Percentiles rank a stretch among this genome's conserved stretches.
Evolutionary conservation across 2,888 invertebrate genomes (phyloP).

Genomic region (Idaea dimidiata): DNA sequence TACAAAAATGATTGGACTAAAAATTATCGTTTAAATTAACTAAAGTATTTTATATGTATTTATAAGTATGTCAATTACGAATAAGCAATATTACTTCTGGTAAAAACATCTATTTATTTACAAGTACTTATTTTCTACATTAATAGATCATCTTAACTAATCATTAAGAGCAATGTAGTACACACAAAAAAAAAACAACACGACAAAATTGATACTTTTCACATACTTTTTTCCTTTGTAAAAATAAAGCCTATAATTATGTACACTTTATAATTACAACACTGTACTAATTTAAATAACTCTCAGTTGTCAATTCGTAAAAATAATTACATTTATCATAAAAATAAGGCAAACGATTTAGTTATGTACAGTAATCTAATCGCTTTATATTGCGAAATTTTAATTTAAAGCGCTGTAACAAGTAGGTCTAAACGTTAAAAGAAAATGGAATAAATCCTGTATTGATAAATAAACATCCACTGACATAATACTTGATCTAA

Average conservation of each 20-base stretch:
- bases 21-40: not conserved
- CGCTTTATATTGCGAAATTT: not conserved
- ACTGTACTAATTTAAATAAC: conserved; percentile 1
- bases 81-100: not conserved
- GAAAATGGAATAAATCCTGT: too few species aligned
- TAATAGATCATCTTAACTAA: not conserved
- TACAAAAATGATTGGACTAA: not conserved
- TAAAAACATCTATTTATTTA: conserved; percentile 2
- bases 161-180: not conserved
- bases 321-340: conserved; percentile 2
- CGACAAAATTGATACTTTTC: conserved; percentile 8
- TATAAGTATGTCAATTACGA: not conserved
- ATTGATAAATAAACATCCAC: too few species aligned
- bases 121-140: not conserved
- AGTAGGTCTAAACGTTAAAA: too few species aligned
- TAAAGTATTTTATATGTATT: not conserved
- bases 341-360: not conserved
- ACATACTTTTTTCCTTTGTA: conserved; percentile 20
- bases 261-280: conserved; percentile 8
- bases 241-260: conserved; percentile 16
- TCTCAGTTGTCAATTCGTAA: conserved; percentile 19
- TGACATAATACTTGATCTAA: too few species aligned
- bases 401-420: too few species aligned
- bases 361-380: conserved; percentile 6
- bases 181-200: conserved; percentile 1